Evolutionary conservation across 2,113 vertebrate species (phyloP).

Genomic region (Podocnemis expansa): DNA sequence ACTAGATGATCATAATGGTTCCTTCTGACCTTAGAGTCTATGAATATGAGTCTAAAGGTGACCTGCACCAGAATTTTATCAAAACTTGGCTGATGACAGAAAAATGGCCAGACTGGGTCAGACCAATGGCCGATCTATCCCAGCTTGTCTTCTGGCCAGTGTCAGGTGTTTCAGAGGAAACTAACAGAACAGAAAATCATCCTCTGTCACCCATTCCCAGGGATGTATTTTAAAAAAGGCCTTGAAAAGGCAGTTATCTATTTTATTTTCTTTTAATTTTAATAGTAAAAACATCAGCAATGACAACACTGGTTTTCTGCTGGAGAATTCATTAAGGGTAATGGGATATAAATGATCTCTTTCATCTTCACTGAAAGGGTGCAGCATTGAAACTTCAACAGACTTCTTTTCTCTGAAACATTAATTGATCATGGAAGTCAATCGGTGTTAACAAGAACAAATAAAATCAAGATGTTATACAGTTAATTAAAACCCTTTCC

Average conservation of each 20-base stretch:
- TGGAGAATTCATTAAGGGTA: neutral
- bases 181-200: too few relatives aligned
- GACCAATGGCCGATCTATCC: too few relatives aligned
- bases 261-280: neutral
- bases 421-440: neutral
- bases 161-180: too few relatives aligned
- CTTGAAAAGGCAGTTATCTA: neutral
- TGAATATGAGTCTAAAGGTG: too few relatives aligned
- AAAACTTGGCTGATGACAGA: too few relatives aligned
- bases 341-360: neutral
- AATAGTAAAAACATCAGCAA: neutral
- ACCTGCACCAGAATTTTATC: neutral
- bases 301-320: accelerated
- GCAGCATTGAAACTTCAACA: neutral
- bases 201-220: too few relatives aligned
- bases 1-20: too few relatives aligned
- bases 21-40: too few relatives aligned
- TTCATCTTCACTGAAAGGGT: neutral
- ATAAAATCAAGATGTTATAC: neutral
- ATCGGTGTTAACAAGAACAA: neutral
- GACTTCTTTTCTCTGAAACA: neutral
- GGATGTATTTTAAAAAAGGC: neutral
- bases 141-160: too few relatives aligned
- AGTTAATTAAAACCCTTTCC: neutral
- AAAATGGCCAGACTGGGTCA: too few relatives aligned